Evolutionary conservation across 2,797 vertebrate species (phyloP).

Genomic region (Sardinella longiceps): DNA sequence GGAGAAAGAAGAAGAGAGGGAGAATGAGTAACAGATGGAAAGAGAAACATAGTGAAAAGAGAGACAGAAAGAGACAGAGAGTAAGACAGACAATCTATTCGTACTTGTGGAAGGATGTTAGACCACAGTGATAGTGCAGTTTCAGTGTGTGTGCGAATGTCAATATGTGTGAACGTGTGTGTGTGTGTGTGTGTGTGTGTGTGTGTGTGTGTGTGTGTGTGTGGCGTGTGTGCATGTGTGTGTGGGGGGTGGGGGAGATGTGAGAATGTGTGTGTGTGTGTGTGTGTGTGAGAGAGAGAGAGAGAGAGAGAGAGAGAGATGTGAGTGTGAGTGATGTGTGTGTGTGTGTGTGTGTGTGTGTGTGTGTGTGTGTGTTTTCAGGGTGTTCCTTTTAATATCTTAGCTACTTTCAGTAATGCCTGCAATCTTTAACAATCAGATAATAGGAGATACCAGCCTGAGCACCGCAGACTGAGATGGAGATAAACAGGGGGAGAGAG

Average conservation of each 20-base stretch:
- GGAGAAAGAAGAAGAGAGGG: not conserved
- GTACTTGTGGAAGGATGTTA: not conserved
- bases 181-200: conserved; percentile 27
- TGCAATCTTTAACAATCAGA: not conserved
- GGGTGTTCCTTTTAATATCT: not conserved
- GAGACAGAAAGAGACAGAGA: not conserved
- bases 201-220: too few relatives aligned
- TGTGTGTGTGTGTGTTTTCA: not conserved
- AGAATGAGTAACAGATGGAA: too few relatives aligned
- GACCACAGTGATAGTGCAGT: not conserved
- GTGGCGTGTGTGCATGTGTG: too few relatives aligned
- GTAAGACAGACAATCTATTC: too few relatives aligned
- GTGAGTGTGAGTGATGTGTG: not conserved
- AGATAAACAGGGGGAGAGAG: not conserved
- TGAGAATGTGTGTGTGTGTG: not conserved
- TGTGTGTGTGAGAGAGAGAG: conserved; percentile 35
- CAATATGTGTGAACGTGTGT: not conserved
- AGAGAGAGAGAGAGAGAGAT: too few relatives aligned
- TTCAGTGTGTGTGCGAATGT: not conserved
- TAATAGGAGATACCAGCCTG: not conserved
- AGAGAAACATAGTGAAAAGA: not conserved
- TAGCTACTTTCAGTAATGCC: not conserved
- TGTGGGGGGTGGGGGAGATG: too few relatives aligned
- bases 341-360: not conserved
- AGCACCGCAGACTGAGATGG: not conserved